Base-by-base conservation (phyloP, 1,140 invertebrate species). In the Drosophila kurseongensis region DNA sequence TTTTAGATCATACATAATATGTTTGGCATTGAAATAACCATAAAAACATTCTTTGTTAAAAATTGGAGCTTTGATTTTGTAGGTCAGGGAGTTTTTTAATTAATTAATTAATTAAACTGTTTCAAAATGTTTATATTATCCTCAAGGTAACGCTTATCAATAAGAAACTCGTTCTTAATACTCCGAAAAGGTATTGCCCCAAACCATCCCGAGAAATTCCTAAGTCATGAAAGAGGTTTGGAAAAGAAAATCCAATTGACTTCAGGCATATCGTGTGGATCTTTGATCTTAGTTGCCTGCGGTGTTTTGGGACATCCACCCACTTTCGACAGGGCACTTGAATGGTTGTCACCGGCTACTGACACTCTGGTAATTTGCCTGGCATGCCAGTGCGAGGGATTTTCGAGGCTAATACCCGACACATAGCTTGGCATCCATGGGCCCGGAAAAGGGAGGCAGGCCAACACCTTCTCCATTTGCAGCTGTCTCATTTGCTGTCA, bases 401-500 rank as follows among this genome's bases (percentile, higher is more conserved):
- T 67, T 66, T 48, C 14, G 72, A 57, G 51, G 73, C 72, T 76
- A 76, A 76, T 75, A 67, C 73, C 61, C 61, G 73, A 76, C 73
- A 76, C 73, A 76, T 76, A 36, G 72, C 54, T 62, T 41, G 71
- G 71, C 71, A 60, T 60, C 38, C 57, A 16, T 8, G 13, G 9
- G 4, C 4, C 27, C 29, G 42, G 55, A 12, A 29, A 27, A n/a
- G 38, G 9, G 14, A 18, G 44, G 16, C 57, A 57, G 23, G 41
- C 60, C 56, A 56, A 42, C 80, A 75, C 52, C 81, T 61, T 72
- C 78, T 78, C 83, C 83, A 78, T 82, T 82, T 66, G 47, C 65
- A 76, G 80, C 67, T 78, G 79, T 78, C 79, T 82, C 76, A 78
- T 82, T 82, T 75, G 80, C 79, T 88, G 83, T 88, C 83, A 86